These are phyloP conservation scores for Huso huso DNA, from an alignment of 2,797 vertebrate species.

Conservation along the genomic window DNA sequence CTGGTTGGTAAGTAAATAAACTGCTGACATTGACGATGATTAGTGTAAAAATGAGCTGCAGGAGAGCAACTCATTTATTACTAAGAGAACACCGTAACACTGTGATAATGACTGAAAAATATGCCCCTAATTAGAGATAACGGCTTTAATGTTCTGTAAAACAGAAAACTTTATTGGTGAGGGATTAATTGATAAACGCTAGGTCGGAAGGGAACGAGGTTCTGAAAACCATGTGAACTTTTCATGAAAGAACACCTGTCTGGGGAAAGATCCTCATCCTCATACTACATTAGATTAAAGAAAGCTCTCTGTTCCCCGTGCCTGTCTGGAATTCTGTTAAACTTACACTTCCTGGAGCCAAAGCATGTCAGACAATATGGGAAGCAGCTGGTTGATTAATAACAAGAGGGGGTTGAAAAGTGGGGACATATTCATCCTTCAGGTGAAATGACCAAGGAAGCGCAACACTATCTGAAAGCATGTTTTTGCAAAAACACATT, in stretches of 20 bases:
- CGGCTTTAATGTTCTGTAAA: conserved; percentile 34
- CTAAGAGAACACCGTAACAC: conserved; percentile 34
- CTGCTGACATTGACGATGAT: conserved; percentile 24
- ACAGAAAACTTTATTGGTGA: conserved; percentile 50
- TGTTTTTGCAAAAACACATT: too few species aligned
- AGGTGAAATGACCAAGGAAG: too few species aligned
- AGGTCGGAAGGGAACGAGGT: background rate
- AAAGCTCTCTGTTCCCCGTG: too few species aligned
- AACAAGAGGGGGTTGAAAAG: too few species aligned
- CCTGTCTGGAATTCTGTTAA: too few species aligned
- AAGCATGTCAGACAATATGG: too few species aligned
- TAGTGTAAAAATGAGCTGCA: conserved; percentile 35
- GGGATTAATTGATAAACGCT: conserved; percentile 37
- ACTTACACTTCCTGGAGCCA: too few species aligned
- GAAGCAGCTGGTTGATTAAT: too few species aligned
- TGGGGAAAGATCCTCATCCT: background rate
- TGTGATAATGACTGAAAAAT: conserved; percentile 47
- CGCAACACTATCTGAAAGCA: too few species aligned
- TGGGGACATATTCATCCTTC: too few species aligned
- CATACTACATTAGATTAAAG: too few species aligned
- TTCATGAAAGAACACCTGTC: background rate
- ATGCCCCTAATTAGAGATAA: conserved; percentile 33
- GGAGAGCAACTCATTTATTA: conserved; percentile 36
- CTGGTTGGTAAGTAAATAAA: conserved; percentile 39
- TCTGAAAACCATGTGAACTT: background rate